These are phyloP conservation scores for Pelobates fuscus DNA, from an alignment of 2,113 vertebrate species.

Conservation along the genomic window DNA sequence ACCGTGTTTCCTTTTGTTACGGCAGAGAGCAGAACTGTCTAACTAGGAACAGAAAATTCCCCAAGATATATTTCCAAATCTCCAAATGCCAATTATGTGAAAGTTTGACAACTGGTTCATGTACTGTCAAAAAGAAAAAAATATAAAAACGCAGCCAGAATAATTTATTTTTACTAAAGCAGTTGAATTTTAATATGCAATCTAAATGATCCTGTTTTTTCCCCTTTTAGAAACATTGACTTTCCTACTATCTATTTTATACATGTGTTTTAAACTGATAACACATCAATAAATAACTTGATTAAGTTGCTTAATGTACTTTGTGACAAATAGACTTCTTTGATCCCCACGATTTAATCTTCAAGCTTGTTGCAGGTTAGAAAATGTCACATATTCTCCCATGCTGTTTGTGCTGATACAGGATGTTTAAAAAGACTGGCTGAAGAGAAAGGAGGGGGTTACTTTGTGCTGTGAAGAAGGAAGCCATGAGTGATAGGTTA, in stretches of 20 bases:
- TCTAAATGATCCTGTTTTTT: not conserved
- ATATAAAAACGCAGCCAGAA: no score
- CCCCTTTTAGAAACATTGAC: not conserved
- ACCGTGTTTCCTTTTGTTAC: not conserved
- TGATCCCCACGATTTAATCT: conserved; percentile 27
- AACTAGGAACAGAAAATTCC: not conserved
- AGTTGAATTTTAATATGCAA: no score
- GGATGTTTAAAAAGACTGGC: not conserved
- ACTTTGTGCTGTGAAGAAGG: not conserved
- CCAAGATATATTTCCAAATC: not conserved
- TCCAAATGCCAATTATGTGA: not conserved
- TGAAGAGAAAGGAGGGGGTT: not conserved
- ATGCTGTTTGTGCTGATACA: conserved; percentile 22
- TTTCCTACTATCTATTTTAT: not conserved
- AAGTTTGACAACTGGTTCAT: not conserved
- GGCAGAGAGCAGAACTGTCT: not conserved
- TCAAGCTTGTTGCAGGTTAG: not conserved
- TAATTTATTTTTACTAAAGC: no score
- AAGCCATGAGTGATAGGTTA: conserved; percentile 20
- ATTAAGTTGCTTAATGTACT: not conserved
- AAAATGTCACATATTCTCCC: conserved; percentile 5
- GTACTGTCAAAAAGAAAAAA: no score
- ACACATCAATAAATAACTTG: conserved; percentile 1
- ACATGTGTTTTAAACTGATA: conserved; percentile 24
- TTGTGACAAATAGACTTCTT: not conserved